A percentile compares a stretch with the other conserved stretches of the same genome.
These are phyloP conservation scores for Mormyrops attenuatus DNA, from an alignment of 2,797 vertebrate species.

Conservation along the genomic window DNA sequence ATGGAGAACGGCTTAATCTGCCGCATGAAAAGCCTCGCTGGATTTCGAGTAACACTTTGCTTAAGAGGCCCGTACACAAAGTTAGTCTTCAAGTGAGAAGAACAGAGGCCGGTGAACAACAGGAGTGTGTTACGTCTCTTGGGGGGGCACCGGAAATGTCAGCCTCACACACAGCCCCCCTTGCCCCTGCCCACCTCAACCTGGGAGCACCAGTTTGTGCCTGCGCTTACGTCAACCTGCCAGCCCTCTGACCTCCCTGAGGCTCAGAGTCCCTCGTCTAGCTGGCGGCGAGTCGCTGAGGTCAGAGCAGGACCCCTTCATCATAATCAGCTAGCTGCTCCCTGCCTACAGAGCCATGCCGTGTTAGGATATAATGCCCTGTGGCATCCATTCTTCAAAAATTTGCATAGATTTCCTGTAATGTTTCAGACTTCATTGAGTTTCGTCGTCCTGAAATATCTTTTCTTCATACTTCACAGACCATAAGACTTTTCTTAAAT, in stretches of 20 bases:
- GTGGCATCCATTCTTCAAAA: not conserved
- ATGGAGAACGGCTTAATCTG: constrained; percentile 47
- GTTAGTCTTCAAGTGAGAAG: not conserved
- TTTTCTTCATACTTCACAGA: not conserved
- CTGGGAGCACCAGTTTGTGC: not conserved
- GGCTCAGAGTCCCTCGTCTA: not conserved
- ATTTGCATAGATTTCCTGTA: not conserved
- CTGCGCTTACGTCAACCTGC: not conserved
- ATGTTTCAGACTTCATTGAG: not conserved
- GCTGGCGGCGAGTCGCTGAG: not conserved
- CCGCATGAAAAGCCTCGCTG: constrained; percentile 52
- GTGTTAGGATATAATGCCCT: not conserved
- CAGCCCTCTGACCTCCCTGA: not conserved
- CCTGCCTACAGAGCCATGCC: not conserved
- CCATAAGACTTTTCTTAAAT: not conserved
- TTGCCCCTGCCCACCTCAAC: not conserved
- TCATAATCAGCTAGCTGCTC: not conserved
- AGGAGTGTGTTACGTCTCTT: not conserved
- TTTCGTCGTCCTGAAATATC: not conserved
- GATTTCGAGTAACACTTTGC: constrained; percentile 48
- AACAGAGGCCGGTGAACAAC: not conserved
- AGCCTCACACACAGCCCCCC: not conserved
- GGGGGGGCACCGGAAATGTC: constrained; percentile 4
- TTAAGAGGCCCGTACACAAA: constrained; percentile 11
- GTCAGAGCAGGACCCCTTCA: not conserved